phyloP scores from a whole-genome alignment of 2,888 invertebrate genomes.

The Parthenolecanium corni region DNA sequence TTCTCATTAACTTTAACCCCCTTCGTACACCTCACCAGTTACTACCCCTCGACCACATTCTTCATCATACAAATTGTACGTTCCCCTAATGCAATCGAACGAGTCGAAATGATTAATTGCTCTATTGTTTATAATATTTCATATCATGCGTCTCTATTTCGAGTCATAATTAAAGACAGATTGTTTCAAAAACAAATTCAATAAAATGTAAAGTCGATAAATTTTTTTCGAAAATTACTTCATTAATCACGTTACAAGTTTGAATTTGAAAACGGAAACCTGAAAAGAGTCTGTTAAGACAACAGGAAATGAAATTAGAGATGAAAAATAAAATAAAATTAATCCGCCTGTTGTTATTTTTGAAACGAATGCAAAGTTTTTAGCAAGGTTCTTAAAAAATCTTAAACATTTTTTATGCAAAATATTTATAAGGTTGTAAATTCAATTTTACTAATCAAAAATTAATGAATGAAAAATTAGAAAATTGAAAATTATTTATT shows the following conservation, averaged over 20 bases:
- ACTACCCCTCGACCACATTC: not conserved
- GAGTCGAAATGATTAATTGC: slow-evolving; percentile 18
- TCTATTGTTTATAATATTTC: slow-evolving; percentile 20
- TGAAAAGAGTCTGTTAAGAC: no score
- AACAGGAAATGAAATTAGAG: no score
- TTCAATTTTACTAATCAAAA: no score
- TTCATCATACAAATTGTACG: not conserved
- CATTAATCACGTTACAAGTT: slow-evolving; percentile 16
- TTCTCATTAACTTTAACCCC: not conserved
- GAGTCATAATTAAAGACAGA: slow-evolving; percentile 16
- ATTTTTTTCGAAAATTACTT: slow-evolving; percentile 4
- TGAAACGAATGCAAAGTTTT: no score
- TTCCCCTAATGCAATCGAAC: slow-evolving; percentile 18
- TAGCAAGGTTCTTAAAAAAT: no score
- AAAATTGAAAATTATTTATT: no score
- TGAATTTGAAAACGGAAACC: no score
- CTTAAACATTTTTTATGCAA: no score
- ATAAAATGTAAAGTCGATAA: slow-evolving; percentile 9
- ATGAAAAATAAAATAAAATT: no score
- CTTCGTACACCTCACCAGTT: not conserved
- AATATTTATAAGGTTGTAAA: no score
- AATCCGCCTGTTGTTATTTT: no score
- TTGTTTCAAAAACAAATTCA: slow-evolving; percentile 23
- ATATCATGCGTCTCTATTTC: slow-evolving; percentile 17
- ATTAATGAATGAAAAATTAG: no score